Evolutionary conservation across 1,140 invertebrate genomes (phyloP).

Genomic region (Berghia stephanieae): DNA sequence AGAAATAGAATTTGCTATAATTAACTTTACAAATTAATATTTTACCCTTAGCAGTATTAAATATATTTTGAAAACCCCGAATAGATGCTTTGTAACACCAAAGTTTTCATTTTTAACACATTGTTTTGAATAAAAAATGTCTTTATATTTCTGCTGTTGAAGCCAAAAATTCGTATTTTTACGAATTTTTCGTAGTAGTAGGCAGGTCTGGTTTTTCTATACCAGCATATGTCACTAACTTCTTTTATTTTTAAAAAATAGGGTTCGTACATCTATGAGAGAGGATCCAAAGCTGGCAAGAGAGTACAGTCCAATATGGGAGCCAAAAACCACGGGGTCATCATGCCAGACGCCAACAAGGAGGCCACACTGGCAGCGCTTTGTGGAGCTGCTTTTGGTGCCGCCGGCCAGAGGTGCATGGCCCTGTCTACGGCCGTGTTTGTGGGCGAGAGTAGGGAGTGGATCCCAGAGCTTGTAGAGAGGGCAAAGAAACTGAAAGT

Average conservation of each 20-base stretch:
- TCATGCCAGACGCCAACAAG: constrained; percentile 97
- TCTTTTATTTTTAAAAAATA: constrained; percentile 57
- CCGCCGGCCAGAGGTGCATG: constrained; percentile 93
- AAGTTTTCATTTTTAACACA: no score
- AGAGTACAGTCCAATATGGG: constrained; percentile 99
- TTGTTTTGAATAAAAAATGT: no score
- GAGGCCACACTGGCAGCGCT: constrained; percentile 90
- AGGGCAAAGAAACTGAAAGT: constrained; percentile 91
- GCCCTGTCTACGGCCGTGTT: constrained; percentile 96
- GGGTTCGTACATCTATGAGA: constrained; percentile 96
- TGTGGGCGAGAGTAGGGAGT: constrained; percentile 92
- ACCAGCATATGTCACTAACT: constrained; percentile 7
- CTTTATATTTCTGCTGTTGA: no score
- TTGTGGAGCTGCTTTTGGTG: constrained; percentile 94
- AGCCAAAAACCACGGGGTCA: constrained; percentile 98
- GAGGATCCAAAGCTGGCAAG: constrained; percentile 90
- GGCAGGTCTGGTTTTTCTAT: background rate
- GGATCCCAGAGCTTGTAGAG: constrained; percentile 92
- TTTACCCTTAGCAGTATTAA: no score
- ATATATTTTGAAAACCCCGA: no score
- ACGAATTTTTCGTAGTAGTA: no score
- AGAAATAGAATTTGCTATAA: no score
- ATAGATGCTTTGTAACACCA: no score
- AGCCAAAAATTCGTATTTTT: no score
- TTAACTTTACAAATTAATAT: no score